A percentile compares a stretch with the other conserved stretches of the same genome.
Evolutionary conservation across 2,888 invertebrate species (phyloP).

Genomic region (Mimachlamys varia): DNA sequence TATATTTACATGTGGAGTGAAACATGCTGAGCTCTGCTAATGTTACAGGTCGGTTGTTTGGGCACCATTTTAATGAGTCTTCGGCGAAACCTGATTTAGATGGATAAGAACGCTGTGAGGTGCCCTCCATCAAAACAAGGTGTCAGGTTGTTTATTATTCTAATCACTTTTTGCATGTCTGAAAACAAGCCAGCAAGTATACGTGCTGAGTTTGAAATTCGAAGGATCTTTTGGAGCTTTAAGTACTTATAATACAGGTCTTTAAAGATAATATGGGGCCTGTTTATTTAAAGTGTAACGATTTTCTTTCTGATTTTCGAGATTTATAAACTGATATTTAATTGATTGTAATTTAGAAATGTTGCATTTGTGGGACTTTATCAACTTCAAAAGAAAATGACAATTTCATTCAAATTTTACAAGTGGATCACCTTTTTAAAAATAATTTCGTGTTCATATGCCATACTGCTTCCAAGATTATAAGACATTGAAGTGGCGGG

Average conservation of each 20-base stretch:
- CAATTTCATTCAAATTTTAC: background rate
- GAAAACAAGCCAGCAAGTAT: background rate
- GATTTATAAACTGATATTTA: too few relatives aligned
- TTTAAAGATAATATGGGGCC: background rate
- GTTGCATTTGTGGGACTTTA: background rate
- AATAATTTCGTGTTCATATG: too few relatives aligned
- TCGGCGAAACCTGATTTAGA: background rate
- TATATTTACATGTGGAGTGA: background rate
- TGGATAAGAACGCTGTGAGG: slow-evolving; percentile 1
- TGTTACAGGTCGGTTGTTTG: background rate
- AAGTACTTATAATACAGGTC: background rate
- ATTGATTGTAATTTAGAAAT: too few relatives aligned
- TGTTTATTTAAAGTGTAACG: background rate
- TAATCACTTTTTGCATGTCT: background rate
- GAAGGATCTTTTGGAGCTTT: background rate
- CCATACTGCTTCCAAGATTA: too few relatives aligned
- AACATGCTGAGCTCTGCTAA: slow-evolving; percentile 9
- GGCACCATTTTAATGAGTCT: background rate
- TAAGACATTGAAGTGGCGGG: too few relatives aligned
- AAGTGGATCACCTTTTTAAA: too few relatives aligned
- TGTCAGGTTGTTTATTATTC: background rate
- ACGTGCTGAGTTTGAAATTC: background rate
- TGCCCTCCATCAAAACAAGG: background rate
- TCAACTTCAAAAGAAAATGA: background rate
- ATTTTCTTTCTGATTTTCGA: too few relatives aligned